Conservation (phyloP, 2,113 vertebrate genomes). For the Condylura cristata region DNA sequence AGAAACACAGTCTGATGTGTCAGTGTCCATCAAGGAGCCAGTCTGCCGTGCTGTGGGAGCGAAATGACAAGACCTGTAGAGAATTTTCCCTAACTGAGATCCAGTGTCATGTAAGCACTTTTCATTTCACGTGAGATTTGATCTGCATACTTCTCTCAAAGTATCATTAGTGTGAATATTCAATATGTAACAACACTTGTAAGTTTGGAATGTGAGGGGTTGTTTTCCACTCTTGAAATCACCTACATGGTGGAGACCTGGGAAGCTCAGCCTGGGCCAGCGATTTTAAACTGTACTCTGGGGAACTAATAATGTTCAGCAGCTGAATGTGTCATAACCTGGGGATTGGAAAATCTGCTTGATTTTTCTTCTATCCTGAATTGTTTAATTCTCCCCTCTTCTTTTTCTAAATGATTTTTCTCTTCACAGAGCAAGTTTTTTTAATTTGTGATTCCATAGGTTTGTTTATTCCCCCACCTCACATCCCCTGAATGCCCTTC, state of each 20-base stretch:
- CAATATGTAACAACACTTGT: neutral
- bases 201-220: neutral
- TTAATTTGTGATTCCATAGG: neutral
- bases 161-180: neutral
- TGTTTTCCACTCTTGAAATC: neutral
- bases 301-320: neutral
- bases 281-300: neutral
- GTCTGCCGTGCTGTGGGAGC: neutral
- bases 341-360: neutral
- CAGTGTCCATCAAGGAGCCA: neutral
- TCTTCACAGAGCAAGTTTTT: neutral
- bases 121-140: neutral
- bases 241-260: neutral
- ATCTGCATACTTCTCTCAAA: neutral
- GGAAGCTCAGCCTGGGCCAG: neutral
- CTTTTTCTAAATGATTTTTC: neutral
- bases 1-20: neutral
- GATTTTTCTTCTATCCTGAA: neutral
- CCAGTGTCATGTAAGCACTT: neutral
- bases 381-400: neutral
- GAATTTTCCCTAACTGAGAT: neutral
- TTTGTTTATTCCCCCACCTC: neutral
- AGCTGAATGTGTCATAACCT: neutral
- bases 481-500: neutral
- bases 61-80: neutral